A percentile compares a stretch with the other conserved stretches of the same genome.
These are phyloP conservation scores for Apeira syringaria DNA, from an alignment of 2,888 invertebrate species.

Conservation along the genomic window DNA sequence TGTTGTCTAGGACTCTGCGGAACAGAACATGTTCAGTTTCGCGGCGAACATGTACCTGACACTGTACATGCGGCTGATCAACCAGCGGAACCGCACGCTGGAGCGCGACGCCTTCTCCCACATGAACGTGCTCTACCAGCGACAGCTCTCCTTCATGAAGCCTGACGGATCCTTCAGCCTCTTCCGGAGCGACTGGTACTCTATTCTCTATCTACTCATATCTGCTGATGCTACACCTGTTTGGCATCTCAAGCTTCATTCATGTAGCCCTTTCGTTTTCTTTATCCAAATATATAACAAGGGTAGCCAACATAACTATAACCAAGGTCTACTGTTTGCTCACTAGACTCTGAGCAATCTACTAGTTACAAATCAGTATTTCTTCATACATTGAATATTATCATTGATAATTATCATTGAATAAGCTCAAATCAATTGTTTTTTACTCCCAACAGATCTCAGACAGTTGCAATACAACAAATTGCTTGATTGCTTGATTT, in stretches of 20 bases:
- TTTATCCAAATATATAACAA: too few species aligned
- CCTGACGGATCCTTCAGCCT: slow-evolving; percentile 95
- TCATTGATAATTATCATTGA: too few species aligned
- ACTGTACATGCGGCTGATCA: slow-evolving; percentile 94
- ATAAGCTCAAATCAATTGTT: too few species aligned
- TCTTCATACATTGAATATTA: too few species aligned
- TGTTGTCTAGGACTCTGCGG: slow-evolving; percentile 88
- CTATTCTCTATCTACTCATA: neutral
- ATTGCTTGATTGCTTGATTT: too few species aligned
- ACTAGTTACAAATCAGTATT: too few species aligned
- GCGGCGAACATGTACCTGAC: slow-evolving; percentile 96
- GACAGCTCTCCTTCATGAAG: slow-evolving; percentile 95
- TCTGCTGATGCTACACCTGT: too few species aligned
- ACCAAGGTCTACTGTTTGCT: too few species aligned
- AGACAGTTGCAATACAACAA: too few species aligned
- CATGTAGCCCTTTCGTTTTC: neutral
- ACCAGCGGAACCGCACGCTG: slow-evolving; percentile 92
- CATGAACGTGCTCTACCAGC: slow-evolving; percentile 95
- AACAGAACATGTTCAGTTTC: slow-evolving; percentile 98
- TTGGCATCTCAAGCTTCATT: neutral
- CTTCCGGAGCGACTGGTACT: slow-evolving; percentile 95
- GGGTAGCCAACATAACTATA: too few species aligned
- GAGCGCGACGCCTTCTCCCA: slow-evolving; percentile 92
- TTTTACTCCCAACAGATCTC: too few species aligned
- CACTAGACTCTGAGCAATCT: too few species aligned